Conservation (phyloP, 2,888 invertebrate species). For the Encarsia formosa region DNA sequence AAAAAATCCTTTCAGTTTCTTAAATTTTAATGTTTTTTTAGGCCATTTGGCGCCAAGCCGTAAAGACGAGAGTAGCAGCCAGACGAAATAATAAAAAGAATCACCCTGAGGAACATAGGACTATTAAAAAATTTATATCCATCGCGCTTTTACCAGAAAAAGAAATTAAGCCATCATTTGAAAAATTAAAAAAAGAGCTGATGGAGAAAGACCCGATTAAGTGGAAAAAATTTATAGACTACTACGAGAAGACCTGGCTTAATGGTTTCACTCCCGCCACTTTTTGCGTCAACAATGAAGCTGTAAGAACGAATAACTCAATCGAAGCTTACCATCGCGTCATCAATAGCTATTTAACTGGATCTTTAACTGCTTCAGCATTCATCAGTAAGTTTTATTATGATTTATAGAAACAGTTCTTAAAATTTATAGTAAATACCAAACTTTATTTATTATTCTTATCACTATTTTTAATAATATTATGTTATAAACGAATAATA, state of each 20-base stretch:
- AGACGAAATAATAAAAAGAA: neutral
- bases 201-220: neutral
- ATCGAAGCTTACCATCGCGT: neutral
- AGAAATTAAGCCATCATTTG: neutral
- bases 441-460: too few relatives aligned
- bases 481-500: too few relatives aligned
- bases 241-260: neutral
- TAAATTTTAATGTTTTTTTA: neutral
- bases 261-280: neutral
- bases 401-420: too few relatives aligned
- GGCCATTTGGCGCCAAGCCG: neutral
- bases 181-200: neutral
- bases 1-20: too few relatives aligned
- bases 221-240: neutral
- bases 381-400: neutral
- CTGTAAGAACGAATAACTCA: neutral
- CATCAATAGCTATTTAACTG: neutral
- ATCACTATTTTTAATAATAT: too few relatives aligned
- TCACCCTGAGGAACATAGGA: neutral
- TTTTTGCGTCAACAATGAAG: neutral
- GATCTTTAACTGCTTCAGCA: neutral
- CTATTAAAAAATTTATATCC: neutral
- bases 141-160: neutral
- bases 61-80: neutral
- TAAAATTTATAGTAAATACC: too few relatives aligned